Evolutionary conservation across 2,888 invertebrate genomes (phyloP).

Genomic region (Sepiola atlantica): DNA sequence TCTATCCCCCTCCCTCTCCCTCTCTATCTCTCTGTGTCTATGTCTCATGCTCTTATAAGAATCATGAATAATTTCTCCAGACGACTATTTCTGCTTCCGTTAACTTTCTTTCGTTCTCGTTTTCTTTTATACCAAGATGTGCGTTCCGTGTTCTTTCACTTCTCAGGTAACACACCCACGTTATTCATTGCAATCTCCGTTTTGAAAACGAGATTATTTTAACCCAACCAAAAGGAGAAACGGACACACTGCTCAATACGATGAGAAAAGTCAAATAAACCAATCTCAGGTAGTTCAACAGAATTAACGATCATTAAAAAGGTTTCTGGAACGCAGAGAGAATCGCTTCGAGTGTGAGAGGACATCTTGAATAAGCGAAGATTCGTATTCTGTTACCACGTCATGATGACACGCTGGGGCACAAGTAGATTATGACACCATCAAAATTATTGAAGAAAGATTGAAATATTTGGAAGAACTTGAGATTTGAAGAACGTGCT

Average conservation of each 20-base stretch:
- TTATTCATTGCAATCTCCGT: background rate
- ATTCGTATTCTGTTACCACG: background rate
- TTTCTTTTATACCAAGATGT: background rate
- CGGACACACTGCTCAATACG: background rate
- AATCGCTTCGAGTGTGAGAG: background rate
- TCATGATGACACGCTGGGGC: too few species aligned
- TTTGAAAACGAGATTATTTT: background rate
- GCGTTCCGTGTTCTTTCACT: accelerated
- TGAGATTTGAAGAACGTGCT: too few species aligned
- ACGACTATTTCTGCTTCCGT: background rate
- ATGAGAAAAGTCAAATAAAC: background rate
- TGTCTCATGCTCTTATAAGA: too few species aligned
- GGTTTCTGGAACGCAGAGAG: background rate
- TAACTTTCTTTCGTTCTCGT: background rate
- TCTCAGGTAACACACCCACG: background rate
- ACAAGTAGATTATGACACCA: too few species aligned
- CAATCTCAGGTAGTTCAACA: background rate
- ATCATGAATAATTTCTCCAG: background rate
- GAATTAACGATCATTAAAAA: background rate
- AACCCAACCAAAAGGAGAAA: background rate
- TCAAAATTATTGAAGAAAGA: too few species aligned
- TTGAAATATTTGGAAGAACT: too few species aligned
- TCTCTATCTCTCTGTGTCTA: too few species aligned
- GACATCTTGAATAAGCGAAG: background rate
- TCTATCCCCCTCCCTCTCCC: too few species aligned